Evolutionary conservation across 2,888 invertebrate species (phyloP).

Genomic region (Pyrochroa serraticornis): DNA sequence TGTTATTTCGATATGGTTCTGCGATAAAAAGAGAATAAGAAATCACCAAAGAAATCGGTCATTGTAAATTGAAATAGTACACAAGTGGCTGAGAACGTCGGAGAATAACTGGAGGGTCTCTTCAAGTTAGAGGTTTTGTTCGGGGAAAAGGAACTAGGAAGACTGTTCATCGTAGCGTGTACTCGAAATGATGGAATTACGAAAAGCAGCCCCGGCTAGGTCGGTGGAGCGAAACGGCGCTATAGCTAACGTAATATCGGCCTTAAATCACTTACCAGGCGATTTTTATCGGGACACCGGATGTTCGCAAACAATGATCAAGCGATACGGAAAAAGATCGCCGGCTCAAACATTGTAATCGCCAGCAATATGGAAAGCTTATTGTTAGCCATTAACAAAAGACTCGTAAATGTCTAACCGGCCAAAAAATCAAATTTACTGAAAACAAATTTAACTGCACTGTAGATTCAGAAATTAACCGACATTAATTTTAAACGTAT

Average conservation of each 20-base stretch:
- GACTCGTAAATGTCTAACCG: neutral
- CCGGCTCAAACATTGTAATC: neutral
- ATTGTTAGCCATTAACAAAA: too few relatives aligned
- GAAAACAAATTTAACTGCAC: too few relatives aligned
- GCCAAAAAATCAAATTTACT: too few relatives aligned
- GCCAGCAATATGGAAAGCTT: too few relatives aligned
- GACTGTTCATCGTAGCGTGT: constrained; percentile 31
- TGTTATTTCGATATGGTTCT: too few relatives aligned
- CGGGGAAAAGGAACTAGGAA: constrained; percentile 21
- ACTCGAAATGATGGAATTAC: constrained; percentile 39
- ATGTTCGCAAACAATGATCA: constrained; percentile 19
- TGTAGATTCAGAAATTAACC: too few relatives aligned
- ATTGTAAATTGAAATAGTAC: constrained; percentile 18
- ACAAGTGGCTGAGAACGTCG: constrained; percentile 31
- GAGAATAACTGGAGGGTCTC: constrained; percentile 32
- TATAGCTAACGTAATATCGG: constrained; percentile 25
- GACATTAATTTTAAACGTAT: too few relatives aligned
- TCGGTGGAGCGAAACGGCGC: constrained; percentile 26
- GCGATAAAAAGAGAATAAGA: too few relatives aligned
- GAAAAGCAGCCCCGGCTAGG: constrained; percentile 26
- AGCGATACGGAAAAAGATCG: constrained; percentile 14
- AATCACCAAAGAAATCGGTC: too few relatives aligned
- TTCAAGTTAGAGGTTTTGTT: constrained; percentile 7
- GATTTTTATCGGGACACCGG: constrained; percentile 15
- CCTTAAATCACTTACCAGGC: constrained; percentile 30